These are phyloP conservation scores for Aporrectodea caliginosa DNA, from an alignment of 1,140 invertebrate species.

Conservation along the genomic window DNA sequence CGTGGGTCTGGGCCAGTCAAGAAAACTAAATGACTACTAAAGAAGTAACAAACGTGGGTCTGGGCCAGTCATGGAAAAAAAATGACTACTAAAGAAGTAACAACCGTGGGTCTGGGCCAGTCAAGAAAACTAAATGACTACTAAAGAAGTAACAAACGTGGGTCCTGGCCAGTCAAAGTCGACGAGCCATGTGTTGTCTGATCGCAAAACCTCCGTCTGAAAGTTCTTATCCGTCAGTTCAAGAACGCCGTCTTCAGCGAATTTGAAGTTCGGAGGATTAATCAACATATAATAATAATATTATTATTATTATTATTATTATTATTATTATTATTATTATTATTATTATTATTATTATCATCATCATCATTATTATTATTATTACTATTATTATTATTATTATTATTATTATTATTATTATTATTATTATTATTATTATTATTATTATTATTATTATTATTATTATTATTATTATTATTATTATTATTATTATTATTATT, in stretches of 20 bases:
- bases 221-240: neutral
- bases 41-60: neutral
- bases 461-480: too few species aligned
- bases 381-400: slow-evolving; percentile 8
- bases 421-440: neutral
- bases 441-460: too few species aligned
- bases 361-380: slow-evolving; percentile 8
- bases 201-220: neutral
- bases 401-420: neutral
- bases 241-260: neutral
- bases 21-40: neutral
- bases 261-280: neutral
- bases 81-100: neutral
- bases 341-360: slow-evolving; percentile 8
- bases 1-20: neutral
- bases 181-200: neutral
- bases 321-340: slow-evolving; percentile 8
- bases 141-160: neutral
- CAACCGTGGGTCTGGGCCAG: neutral
- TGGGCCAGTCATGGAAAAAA: neutral
- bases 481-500: too few species aligned
- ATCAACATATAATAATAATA: neutral
- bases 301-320: slow-evolving; percentile 6
- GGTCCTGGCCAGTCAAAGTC: neutral
- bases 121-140: neutral